phyloP scores from a whole-genome alignment of 2,113 vertebrate species.

The Phoenicopterus ruber region DNA sequence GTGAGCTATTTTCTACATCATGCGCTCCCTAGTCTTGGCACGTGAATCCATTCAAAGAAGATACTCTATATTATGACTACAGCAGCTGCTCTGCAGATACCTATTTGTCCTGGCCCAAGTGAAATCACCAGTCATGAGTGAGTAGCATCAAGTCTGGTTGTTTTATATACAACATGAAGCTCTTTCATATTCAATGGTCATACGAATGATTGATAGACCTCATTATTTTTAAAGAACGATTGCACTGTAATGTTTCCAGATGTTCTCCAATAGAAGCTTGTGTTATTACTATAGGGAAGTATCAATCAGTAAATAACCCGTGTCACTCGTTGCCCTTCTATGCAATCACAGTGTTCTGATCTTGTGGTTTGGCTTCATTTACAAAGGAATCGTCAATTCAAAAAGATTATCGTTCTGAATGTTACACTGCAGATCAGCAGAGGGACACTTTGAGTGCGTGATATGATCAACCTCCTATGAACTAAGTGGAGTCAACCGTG shows the following conservation, averaged over 20 bases:
- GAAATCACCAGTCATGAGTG: constrained; percentile 16
- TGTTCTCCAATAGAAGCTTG: constrained; percentile 34
- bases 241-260: constrained; percentile 52
- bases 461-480: background rate
- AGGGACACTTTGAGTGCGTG: background rate
- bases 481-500: background rate
- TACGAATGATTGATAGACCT: constrained; percentile 47
- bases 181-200: constrained; percentile 42
- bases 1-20: constrained; percentile 52
- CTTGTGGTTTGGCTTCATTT: constrained; percentile 37
- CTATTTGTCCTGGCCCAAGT: constrained; percentile 53
- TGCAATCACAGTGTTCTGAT: constrained; percentile 21
- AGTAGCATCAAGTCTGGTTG: constrained; percentile 29
- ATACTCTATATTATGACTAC: constrained; percentile 23
- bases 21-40: constrained; percentile 20
- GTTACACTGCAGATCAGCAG: background rate
- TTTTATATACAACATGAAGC: constrained; percentile 43
- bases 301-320: constrained; percentile 51
- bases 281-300: constrained; percentile 11
- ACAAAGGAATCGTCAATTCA: constrained; percentile 28
- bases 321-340: constrained; percentile 26
- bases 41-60: constrained; percentile 49
- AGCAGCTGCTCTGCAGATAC: constrained; percentile 66
- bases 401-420: background rate
- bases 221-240: constrained; percentile 55